These are phyloP conservation scores for Falco columbarius DNA, from an alignment of 2,797 vertebrate genomes.

Conservation along the genomic window DNA sequence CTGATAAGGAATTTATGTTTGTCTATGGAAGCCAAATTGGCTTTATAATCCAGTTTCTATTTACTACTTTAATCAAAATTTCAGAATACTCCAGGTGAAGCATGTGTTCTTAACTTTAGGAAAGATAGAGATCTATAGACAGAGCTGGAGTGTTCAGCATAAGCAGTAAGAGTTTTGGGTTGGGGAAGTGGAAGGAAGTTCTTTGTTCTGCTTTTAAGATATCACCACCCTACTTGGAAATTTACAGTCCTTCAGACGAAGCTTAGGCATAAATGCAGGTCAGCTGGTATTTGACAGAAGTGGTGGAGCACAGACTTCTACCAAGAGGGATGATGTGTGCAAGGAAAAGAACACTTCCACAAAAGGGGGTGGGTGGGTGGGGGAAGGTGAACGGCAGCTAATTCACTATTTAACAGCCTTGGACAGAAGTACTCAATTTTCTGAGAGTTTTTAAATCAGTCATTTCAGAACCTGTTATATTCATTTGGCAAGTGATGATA, in stretches of 20 bases:
- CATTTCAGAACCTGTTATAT: neutral
- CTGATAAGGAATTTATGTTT: neutral
- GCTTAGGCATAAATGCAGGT: neutral
- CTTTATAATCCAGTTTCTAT: neutral
- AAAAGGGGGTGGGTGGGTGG: too few species aligned
- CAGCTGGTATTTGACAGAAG: neutral
- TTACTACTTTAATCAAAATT: neutral
- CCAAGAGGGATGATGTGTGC: neutral
- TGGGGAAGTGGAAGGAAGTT: neutral
- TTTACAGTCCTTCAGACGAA: neutral
- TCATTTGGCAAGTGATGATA: neutral
- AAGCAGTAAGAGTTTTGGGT: neutral
- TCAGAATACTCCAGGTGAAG: neutral
- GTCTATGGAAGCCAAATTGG: neutral
- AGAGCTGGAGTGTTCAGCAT: neutral
- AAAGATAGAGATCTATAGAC: rapidly evolving
- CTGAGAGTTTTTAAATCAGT: neutral
- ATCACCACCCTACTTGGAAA: neutral
- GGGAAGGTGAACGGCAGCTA: neutral
- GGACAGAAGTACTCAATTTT: neutral
- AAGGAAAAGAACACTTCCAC: neutral
- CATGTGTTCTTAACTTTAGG: neutral
- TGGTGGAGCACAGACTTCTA: neutral
- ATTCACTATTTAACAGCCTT: neutral
- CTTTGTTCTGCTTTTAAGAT: neutral